These are phyloP conservation scores for Formica exsecta DNA, from an alignment of 1,140 invertebrate genomes.

Conservation along the genomic window DNA sequence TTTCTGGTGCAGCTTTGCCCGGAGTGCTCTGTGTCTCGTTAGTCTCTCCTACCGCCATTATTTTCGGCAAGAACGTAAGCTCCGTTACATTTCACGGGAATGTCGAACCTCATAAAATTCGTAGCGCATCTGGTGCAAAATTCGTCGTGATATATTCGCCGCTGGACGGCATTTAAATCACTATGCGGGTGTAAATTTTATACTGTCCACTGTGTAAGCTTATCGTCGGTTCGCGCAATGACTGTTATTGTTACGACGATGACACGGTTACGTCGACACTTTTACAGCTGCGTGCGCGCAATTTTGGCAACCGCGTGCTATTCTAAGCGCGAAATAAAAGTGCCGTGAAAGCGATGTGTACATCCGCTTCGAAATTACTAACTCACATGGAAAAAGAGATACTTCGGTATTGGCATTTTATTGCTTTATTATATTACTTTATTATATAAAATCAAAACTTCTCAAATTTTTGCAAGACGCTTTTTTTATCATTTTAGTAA, in stretches of 20 bases:
- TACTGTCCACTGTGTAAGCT: conserved; percentile 34
- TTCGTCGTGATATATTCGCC: conserved; percentile 23
- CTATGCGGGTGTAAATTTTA: conserved; percentile 62
- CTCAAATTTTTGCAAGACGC: background rate
- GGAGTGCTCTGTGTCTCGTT: background rate
- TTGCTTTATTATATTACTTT: conserved; percentile 7
- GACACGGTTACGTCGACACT: conserved; percentile 51
- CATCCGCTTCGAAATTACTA: conserved; percentile 26
- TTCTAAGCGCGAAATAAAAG: conserved; percentile 61
- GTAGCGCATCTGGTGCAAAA: conserved; percentile 29
- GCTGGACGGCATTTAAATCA: conserved; percentile 60
- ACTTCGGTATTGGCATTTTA: background rate
- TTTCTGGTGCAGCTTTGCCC: background rate
- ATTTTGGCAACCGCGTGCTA: conserved; percentile 55
- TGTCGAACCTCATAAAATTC: conserved; percentile 54
- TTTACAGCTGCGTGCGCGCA: conserved; percentile 58
- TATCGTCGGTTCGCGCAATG: conserved; percentile 52
- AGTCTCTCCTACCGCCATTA: conserved; percentile 24
- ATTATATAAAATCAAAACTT: background rate
- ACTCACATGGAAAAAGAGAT: background rate
- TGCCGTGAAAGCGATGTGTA: conserved; percentile 34
- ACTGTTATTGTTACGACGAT: conserved; percentile 58
- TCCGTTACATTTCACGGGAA: conserved; percentile 1
- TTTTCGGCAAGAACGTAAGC: conserved; percentile 9
- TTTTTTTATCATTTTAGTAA: background rate